Base-by-base conservation (phyloP, 2,797 vertebrate genomes). In the Odontamblyopus lacepedii region DNA sequence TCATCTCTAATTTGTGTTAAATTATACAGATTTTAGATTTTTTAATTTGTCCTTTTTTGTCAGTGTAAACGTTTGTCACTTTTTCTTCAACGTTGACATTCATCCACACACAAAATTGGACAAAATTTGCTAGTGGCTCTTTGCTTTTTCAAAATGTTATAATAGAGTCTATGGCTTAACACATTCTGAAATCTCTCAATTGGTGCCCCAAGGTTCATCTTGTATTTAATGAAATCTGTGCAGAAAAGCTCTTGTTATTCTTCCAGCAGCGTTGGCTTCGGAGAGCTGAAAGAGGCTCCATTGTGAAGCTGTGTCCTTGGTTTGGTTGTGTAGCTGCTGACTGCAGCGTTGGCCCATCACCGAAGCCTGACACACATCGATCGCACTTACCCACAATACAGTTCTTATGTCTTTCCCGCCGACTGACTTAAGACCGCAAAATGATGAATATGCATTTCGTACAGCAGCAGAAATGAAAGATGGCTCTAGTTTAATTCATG, bases 401-500 rank as follows among this genome's bases (percentile, higher is more conserved):
- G 13, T 19, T 66, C 15, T 51, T 50, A 66, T 51, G 51, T 51
- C 26, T 50, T 48, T 7, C 16, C 64, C 44, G 27, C 6, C 26
- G 64, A 66, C 26, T 9, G 64, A 50, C 30, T 38, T 64, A 44
- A 64, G 38, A 26, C 63, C 12, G 1, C 38, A 26, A 64, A 48
- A 26, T 66, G 64, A 66, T 66, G 44, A 66, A 50, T 66, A 51
- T 66, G 44, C 64, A 50, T 66, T 51, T 66, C 11, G 3, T 29
- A 66, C 15, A 50, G 44, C 44, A 6, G 18, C 61, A 16, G 55
- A 63, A 66, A 50, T 66, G 26, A 66, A 66, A n/a, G 41, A 65
- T 65, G 41, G 41, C n/a, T 65, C 48, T 65, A 51, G 29, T 66
- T 18, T 66, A 66, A 66, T 50, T 29, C 16, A 50, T 66, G 64